phyloP scores from a whole-genome alignment of 2,113 vertebrate genomes.

The Coracopsis vasa region DNA sequence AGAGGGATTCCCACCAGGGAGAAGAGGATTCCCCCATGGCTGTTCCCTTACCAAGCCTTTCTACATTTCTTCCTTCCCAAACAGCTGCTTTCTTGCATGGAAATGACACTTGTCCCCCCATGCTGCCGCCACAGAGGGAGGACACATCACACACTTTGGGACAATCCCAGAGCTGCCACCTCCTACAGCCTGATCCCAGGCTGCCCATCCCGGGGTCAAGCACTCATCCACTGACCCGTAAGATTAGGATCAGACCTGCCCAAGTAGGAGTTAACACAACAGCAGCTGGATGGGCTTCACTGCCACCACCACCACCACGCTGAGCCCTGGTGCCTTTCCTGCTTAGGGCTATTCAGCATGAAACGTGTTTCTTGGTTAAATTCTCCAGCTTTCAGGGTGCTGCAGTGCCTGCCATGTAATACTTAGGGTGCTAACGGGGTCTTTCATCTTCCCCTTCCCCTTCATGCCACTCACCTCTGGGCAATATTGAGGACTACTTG shows the following conservation, averaged over 20 bases:
- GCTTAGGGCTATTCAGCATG: not conserved
- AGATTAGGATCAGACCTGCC: not conserved
- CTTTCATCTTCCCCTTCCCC: not conserved
- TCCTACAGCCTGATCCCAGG: rapidly evolving
- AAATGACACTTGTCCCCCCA: not conserved
- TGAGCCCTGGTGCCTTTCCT: not conserved
- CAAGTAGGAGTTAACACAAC: rapidly evolving
- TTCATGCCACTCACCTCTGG: rapidly evolving
- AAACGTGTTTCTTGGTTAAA: not conserved
- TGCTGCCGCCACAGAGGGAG: rapidly evolving
- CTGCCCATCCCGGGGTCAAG: not conserved
- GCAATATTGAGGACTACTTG: rapidly evolving
- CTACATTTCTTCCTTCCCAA: not conserved
- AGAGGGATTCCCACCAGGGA: not conserved
- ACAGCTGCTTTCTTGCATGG: not conserved
- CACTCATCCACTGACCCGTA: not conserved
- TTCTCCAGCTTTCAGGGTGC: not conserved
- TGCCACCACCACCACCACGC: rapidly evolving
- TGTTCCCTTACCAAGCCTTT: not conserved
- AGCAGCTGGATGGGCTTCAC: not conserved
- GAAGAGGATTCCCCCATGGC: not conserved
- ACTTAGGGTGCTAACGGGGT: not conserved
- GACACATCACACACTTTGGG: rapidly evolving
- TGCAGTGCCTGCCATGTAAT: not conserved
- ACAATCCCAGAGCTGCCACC: not conserved